Evolutionary conservation across 2,797 vertebrate species (phyloP).

Genomic region (Hemibagrus guttatus): DNA sequence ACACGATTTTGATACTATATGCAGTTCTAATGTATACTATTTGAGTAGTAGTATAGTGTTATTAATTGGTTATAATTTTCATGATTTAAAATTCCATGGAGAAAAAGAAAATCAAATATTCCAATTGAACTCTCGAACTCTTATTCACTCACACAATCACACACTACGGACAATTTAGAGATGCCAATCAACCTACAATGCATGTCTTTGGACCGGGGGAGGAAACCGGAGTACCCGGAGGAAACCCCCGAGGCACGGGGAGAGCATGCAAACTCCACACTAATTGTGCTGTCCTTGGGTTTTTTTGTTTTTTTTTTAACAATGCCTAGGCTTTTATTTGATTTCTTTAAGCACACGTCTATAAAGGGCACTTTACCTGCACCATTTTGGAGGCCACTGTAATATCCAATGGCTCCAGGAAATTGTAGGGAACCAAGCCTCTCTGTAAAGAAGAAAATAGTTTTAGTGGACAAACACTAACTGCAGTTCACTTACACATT

Average conservation of each 20-base stretch:
- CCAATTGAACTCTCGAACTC: too few relatives aligned
- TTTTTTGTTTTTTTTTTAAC: background rate
- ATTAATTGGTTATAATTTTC: background rate
- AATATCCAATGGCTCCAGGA: constrained; percentile 85
- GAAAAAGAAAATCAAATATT: too few relatives aligned
- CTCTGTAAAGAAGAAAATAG: constrained; percentile 69
- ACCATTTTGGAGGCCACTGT: constrained; percentile 66
- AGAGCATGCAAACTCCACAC: too few relatives aligned
- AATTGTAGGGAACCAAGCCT: constrained; percentile 95
- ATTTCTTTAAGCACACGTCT: background rate
- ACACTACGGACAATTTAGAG: too few relatives aligned
- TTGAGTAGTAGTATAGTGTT: background rate
- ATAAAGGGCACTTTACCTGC: constrained; percentile 58
- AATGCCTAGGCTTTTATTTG: background rate
- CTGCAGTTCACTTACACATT: background rate
- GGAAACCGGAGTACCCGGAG: too few relatives aligned
- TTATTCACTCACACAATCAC: too few relatives aligned
- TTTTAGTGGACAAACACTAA: background rate
- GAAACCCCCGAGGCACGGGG: too few relatives aligned
- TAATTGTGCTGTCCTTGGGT: background rate
- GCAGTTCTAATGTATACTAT: background rate
- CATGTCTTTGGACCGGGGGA: too few relatives aligned
- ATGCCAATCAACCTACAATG: too few relatives aligned
- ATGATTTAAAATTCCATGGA: background rate
- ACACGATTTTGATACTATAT: background rate